A percentile compares a stretch with the other conserved stretches of the same genome.
These are phyloP conservation scores for Thamnophis sirtalis DNA, from an alignment of 2,113 vertebrate species.

Conservation along the genomic window DNA sequence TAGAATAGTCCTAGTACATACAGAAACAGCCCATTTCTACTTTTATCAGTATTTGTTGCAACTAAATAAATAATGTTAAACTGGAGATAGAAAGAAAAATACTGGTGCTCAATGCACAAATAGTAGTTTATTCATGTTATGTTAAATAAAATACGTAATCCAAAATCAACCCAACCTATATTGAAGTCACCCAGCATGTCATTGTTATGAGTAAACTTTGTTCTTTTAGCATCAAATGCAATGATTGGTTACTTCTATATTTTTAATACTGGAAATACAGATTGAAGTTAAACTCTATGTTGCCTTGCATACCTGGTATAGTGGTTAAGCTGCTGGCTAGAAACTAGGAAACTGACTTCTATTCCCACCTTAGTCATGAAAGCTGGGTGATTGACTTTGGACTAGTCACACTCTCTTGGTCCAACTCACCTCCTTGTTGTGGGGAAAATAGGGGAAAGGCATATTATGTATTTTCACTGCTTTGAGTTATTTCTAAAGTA, in stretches of 20 bases:
- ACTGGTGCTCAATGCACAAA: neutral
- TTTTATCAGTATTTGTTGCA: neutral
- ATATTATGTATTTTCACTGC: neutral
- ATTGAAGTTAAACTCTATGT: neutral
- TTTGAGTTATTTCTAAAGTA: neutral
- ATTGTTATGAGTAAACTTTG: neutral
- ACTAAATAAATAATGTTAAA: neutral
- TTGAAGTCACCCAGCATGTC: neutral
- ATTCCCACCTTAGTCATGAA: neutral
- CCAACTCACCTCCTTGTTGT: neutral
- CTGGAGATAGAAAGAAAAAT: neutral
- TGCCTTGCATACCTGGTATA: neutral
- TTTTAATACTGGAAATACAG: neutral
- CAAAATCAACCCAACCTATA: neutral
- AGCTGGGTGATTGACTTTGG: neutral
- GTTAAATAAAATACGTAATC: neutral
- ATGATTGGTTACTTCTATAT: neutral
- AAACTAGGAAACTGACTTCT: neutral
- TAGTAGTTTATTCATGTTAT: neutral
- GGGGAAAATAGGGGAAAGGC: neutral
- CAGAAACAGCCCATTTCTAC: neutral
- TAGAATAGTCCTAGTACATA: neutral
- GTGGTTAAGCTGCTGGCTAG: neutral
- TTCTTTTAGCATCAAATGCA: neutral
- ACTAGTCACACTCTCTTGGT: neutral